Conservation (phyloP, 2,797 vertebrate genomes). For the Chloroceryle amazona region DNA sequence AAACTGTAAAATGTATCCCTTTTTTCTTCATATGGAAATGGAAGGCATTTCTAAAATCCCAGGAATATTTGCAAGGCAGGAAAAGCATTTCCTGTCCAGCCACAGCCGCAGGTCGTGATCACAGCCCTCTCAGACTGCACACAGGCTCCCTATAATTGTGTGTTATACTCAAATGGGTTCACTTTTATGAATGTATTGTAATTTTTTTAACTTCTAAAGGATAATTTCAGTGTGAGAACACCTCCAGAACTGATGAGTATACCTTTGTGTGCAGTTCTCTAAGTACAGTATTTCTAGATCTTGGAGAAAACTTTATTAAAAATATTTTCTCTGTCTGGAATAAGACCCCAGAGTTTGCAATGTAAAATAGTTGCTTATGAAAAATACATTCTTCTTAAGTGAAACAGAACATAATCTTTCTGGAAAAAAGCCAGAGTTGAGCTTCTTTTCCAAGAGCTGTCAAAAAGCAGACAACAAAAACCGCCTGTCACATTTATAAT, state of each 20-base stretch:
- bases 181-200: background rate
- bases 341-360: constrained; percentile 26
- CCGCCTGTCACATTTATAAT: background rate
- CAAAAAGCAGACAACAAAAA: constrained; percentile 32
- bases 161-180: background rate
- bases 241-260: background rate
- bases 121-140: background rate
- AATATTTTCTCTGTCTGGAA: constrained; percentile 43
- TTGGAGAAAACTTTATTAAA: constrained; percentile 33
- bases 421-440: background rate
- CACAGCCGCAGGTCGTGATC: background rate
- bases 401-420: constrained; percentile 3
- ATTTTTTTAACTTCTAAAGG: background rate
- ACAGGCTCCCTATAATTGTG: background rate
- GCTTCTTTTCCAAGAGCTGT: constrained; percentile 40
- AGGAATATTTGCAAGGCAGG: constrained; percentile 37
- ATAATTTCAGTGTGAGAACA: constrained; percentile 33
- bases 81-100: background rate
- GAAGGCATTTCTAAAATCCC: constrained; percentile 40
- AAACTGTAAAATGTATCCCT: constrained; percentile 18
- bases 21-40: constrained; percentile 53
- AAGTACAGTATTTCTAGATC: background rate
- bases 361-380: constrained; percentile 59
- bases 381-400: constrained; percentile 30
- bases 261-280: background rate